These are phyloP conservation scores for Spodoptera exigua DNA, from an alignment of 2,888 invertebrate species.

Conservation along the genomic window DNA sequence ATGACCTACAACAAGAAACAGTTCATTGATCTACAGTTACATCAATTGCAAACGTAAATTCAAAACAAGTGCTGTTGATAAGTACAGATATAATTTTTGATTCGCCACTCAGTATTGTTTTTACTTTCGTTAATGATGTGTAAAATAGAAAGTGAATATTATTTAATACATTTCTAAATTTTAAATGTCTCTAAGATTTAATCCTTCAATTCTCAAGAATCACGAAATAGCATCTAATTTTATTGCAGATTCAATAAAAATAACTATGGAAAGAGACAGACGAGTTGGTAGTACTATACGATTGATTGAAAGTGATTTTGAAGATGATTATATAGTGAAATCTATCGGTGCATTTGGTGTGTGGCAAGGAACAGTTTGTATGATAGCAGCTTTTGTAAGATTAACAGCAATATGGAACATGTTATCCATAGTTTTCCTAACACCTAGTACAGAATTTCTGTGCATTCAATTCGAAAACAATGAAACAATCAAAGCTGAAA, in stretches of 20 bases:
- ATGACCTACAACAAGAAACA: constrained; percentile 47
- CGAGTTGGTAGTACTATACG: constrained; percentile 41
- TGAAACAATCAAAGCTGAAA: constrained; percentile 44
- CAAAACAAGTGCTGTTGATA: constrained; percentile 25
- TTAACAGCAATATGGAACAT: constrained; percentile 69
- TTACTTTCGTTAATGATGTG: constrained; percentile 28
- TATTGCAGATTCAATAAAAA: constrained; percentile 15
- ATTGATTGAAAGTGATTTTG: constrained; percentile 39
- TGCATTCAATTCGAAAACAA: constrained; percentile 63
- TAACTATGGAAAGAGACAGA: constrained; percentile 53
- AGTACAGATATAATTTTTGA: constrained; percentile 17
- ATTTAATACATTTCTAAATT: neutral
- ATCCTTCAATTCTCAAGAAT: constrained; percentile 21
- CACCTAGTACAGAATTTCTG: constrained; percentile 65
- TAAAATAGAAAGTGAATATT: constrained; percentile 1
- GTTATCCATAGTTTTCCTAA: constrained; percentile 69
- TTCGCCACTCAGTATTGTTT: constrained; percentile 22
- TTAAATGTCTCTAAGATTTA: constrained; percentile 33
- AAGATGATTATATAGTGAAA: constrained; percentile 71
- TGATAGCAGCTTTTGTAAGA: constrained; percentile 63
- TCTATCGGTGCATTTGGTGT: constrained; percentile 71
- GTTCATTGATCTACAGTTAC: constrained; percentile 46
- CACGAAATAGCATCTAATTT: constrained; percentile 9
- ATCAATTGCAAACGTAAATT: constrained; percentile 36
- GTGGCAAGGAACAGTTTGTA: constrained; percentile 70